Evolutionary conservation across 2,113 vertebrate species (phyloP), one percentile per base, ranked within the genome.

Genomic region (Glaucomys volans): DNA sequence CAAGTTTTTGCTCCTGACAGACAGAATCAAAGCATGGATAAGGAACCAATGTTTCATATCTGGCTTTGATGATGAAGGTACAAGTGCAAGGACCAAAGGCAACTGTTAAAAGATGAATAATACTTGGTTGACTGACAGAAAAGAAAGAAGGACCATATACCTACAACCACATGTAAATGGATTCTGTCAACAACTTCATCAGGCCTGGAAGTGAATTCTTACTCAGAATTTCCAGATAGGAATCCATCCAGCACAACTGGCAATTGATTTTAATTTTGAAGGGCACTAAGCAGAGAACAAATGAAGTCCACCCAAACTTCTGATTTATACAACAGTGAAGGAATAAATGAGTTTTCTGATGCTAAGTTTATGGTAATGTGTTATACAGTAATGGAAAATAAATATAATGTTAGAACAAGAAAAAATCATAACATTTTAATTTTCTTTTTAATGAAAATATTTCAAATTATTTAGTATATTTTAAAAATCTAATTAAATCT

Each of bases 401-500:
- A 72, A 75, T 37, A 24, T 2, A n/a, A 22, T 80, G n/a, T 44
- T 87, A 40, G 79, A 67, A 64, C 28, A 72, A 71, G 13, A 54
- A 44, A n/a, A n/a, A 90, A 40, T 14, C 28, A 67, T 11, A 30
- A n/a, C 50, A 57, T 9, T 47, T 57, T 8, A 40, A 13, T 40
- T 74, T 50, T 59, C 22, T 88, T 87, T 88, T 82, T 59, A 52
- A 74, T 82, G 13, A 92, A 95, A 50, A 62, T 69, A 6, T 47
- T 97, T 87, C 26, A 50, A 83, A 75, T n/a, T 47, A 52, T 85
- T 95, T 90, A 62, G 30, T 74, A 54, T 57, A 24, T 32, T 75
- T 54, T 54, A 69, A 94, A 79, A 10, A 76, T 18, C 0, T 80
- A 35, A 28, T 47, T 6, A 47, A 47, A 47, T 47, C 44, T 47